Base-by-base conservation (phyloP, 2,113 vertebrate species). In the Sebastes fasciatus region DNA sequence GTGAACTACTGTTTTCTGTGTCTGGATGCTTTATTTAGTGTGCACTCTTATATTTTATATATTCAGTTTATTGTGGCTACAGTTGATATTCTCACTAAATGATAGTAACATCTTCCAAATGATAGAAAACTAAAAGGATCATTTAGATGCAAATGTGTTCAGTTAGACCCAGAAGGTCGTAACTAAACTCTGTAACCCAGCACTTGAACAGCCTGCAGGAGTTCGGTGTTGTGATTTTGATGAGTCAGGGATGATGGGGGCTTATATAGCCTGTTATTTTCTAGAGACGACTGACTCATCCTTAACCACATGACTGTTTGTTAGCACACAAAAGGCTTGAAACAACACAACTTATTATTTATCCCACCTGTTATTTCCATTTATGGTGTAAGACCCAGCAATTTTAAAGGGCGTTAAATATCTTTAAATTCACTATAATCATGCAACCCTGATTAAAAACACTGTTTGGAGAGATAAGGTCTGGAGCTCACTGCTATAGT, bases 1-100 rank as follows among this genome's bases (percentile, higher is more conserved):
- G 91, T 91, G 74, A 82, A 66, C 4, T 16, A 66, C 4, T 16
- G 58, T 42, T 79, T 46, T 63, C 16, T 21, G 48, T 60, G 34
- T 21, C 19, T 46, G 43, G 10, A 16, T 4, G 19, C 12, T 66
- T 23, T 34, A 40, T 7, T 1, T 11, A 11, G 42, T 46, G 19
- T 57, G 52, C 52, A 43, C 19, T 42, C 19, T 65, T 40, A 42
- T 23, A 45, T 12, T 72, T 12, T 46, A 13, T 49, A 14, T 51
- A 49, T 49, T 62, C 13, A 40, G 21, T 61, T 49, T 49, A 10
- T 26, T 19, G n/a, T 46, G 5, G 12, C 54, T 45, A 6, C 40
- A 23, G 40, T 7, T 42, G 17, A 72, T 45, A 23, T 55, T 57
- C 17, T n/a, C 26, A 54, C 49, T 2, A 8, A 40, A 4, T 13